phyloP scores from a whole-genome alignment of 2,888 invertebrate genomes.

The Branchipolynoe longqiensis region DNA sequence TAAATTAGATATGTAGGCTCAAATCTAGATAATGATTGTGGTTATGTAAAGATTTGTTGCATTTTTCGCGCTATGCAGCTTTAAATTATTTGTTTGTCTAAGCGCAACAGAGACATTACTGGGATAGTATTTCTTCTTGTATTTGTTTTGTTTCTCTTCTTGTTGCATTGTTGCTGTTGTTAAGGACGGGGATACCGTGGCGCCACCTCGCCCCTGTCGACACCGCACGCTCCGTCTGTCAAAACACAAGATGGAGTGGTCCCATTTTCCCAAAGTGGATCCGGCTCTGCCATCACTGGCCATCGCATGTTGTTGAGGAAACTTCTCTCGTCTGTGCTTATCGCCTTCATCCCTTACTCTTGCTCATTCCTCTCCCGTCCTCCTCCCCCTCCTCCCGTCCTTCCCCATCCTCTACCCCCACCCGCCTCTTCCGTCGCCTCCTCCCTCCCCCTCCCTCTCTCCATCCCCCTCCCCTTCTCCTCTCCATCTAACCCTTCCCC shows the following conservation, averaged over 20 bases:
- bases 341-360: background rate
- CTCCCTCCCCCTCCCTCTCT: background rate
- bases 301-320: no score
- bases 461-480: background rate
- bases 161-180: no score
- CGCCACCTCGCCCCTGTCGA: no score
- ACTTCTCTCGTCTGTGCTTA: background rate
- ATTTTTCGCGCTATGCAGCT: no score
- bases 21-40: no score
- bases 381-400: background rate
- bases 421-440: background rate
- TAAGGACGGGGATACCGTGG: no score
- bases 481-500: background rate
- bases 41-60: no score
- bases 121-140: no score
- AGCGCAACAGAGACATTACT: no score
- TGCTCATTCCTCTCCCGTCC: background rate
- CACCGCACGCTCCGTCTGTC: background rate
- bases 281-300: background rate
- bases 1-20: no score
- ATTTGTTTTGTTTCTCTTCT: no score
- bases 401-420: background rate
- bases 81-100: no score
- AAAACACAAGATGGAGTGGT: constrained; percentile 22
- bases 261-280: background rate